phyloP scores from a whole-genome alignment of 2,888 invertebrate species.

The Cryptus armator region DNA sequence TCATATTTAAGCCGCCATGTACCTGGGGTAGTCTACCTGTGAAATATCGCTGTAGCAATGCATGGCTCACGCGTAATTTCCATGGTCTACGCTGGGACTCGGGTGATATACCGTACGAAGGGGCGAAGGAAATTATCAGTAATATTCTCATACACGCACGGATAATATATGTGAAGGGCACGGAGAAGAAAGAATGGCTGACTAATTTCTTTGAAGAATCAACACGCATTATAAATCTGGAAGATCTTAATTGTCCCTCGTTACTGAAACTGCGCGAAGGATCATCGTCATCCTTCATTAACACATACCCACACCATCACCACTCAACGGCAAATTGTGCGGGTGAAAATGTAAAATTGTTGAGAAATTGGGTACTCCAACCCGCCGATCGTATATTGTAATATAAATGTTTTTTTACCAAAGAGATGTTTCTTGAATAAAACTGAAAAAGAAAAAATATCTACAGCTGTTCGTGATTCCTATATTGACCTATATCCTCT shows the following conservation, averaged over 20 bases:
- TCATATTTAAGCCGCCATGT: slow-evolving; percentile 37
- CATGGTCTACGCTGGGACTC: slow-evolving; percentile 16
- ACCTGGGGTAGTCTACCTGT: slow-evolving; percentile 6
- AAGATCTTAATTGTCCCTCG: slow-evolving; percentile 4
- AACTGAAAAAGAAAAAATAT: not conserved
- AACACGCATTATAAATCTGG: not conserved
- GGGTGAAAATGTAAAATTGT: not conserved
- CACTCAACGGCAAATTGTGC: not conserved
- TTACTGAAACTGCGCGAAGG: not conserved
- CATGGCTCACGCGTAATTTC: slow-evolving; percentile 22
- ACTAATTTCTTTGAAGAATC: not conserved
- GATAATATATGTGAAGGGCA: slow-evolving; percentile 5
- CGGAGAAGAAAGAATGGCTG: slow-evolving; percentile 25
- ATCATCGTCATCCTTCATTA: not conserved
- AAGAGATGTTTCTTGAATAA: not conserved
- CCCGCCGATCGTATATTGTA: not conserved
- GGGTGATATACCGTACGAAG: slow-evolving; percentile 22
- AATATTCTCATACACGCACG: not conserved
- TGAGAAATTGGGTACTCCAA: slow-evolving; percentile 12
- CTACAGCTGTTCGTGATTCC: no score
- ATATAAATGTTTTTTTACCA: not conserved
- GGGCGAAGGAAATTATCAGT: not conserved
- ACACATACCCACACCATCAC: not conserved
- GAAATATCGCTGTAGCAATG: slow-evolving; percentile 11
- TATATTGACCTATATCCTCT: no score